These are phyloP conservation scores for Myiotriccus ornatus DNA, from an alignment of 2,797 vertebrate genomes.

Conservation along the genomic window DNA sequence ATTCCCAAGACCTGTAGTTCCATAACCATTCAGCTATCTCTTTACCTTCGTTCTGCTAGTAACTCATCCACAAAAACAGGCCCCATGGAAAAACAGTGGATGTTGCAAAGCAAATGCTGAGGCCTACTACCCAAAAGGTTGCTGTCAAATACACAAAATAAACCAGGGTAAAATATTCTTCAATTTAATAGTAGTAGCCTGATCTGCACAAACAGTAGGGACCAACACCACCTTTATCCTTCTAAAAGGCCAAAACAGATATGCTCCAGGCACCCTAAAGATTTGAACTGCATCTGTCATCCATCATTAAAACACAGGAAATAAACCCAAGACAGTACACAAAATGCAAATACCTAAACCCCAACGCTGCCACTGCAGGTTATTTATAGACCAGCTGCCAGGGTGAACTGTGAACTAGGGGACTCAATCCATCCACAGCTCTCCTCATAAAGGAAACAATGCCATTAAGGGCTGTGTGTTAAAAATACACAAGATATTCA, in stretches of 20 bases:
- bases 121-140: neutral
- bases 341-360: neutral
- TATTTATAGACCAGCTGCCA: constrained; percentile 29
- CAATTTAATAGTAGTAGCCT: neutral
- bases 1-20: neutral
- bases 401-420: neutral
- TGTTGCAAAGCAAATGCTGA: neutral
- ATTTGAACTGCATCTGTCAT: neutral
- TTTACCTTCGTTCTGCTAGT: neutral
- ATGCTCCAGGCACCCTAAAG: neutral
- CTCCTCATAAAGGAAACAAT: neutral
- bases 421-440: constrained; percentile 16
- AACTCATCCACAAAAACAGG: neutral
- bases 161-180: neutral
- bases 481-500: constrained; percentile 41
- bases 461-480: constrained; percentile 18
- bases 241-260: neutral
- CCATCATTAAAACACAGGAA: neutral
- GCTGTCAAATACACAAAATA: neutral
- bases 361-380: neutral
- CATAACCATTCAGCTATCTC: neutral
- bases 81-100: neutral
- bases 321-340: neutral
- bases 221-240: neutral
- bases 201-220: neutral